phyloP scores from a whole-genome alignment of 2,113 vertebrate species.

The Echinops telfairi region DNA sequence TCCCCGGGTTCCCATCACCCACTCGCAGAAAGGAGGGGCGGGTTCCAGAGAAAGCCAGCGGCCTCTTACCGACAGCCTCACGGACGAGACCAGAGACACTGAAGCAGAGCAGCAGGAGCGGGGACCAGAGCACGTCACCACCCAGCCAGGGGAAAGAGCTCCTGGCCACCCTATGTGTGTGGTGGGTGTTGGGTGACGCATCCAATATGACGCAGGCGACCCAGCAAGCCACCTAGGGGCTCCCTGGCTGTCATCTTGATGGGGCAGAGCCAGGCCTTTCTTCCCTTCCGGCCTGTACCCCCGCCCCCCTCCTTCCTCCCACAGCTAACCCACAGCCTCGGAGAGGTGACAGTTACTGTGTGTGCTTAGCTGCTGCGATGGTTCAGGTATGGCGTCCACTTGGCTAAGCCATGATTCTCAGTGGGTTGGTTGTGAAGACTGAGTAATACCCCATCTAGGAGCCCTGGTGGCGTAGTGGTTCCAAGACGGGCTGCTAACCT shows the following conservation, averaged over 20 bases:
- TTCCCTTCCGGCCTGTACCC: background rate
- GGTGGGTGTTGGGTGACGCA: background rate
- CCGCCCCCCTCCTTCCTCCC: no score
- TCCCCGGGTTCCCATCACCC: background rate
- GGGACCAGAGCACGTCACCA: background rate
- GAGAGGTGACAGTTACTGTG: no score
- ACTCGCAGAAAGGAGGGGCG: background rate
- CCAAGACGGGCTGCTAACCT: no score
- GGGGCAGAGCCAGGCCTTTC: background rate
- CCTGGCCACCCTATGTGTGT: background rate
- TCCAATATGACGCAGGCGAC: background rate
- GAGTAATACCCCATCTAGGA: no score
- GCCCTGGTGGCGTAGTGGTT: no score
- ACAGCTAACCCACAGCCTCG: no score
- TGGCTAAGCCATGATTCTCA: no score
- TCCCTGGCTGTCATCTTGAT: background rate
- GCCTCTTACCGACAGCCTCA: constrained; percentile 48
- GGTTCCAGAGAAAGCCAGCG: constrained; percentile 46
- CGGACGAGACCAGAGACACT: background rate
- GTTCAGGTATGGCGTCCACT: no score
- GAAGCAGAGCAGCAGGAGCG: background rate
- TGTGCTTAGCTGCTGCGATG: no score
- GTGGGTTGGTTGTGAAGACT: no score
- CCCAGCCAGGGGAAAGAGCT: background rate
- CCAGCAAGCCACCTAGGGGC: background rate